Evolutionary conservation across 2,113 vertebrate genomes (phyloP).

Genomic region (Phrynocephalus versicolor): DNA sequence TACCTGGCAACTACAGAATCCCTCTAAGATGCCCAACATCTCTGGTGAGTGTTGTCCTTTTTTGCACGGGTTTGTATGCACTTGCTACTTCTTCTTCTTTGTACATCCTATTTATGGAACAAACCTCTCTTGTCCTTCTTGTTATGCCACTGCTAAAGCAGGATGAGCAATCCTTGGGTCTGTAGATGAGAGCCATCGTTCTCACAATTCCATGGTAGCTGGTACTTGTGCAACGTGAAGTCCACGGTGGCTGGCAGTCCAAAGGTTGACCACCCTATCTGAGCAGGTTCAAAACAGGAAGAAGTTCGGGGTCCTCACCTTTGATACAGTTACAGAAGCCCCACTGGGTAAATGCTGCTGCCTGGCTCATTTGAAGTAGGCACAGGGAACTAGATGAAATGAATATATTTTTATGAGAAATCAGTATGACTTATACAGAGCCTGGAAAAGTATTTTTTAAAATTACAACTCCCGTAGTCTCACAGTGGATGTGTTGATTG

Average conservation of each 20-base stretch:
- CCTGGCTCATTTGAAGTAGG: background rate
- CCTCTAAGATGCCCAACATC: background rate
- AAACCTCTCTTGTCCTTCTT: background rate
- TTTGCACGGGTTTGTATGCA: background rate
- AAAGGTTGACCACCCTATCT: background rate
- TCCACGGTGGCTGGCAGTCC: background rate
- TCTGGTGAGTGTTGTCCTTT: background rate
- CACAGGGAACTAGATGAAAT: background rate
- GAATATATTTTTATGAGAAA: background rate
- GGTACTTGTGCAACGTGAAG: background rate
- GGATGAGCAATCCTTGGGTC: background rate
- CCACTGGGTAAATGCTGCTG: background rate
- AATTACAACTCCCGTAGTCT: too few relatives aligned
- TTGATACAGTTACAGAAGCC: background rate
- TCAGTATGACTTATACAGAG: background rate
- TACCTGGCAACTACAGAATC: background rate
- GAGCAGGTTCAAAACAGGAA: background rate
- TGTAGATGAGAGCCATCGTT: background rate
- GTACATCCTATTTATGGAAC: background rate
- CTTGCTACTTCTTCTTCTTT: background rate
- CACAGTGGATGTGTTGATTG: too few relatives aligned
- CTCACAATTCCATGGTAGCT: background rate
- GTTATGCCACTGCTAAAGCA: background rate
- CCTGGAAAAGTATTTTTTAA: too few relatives aligned
- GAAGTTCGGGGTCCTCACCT: too few relatives aligned